Evolutionary conservation across 2,888 invertebrate species (phyloP).

Genomic region (Abrostola triplasia): DNA sequence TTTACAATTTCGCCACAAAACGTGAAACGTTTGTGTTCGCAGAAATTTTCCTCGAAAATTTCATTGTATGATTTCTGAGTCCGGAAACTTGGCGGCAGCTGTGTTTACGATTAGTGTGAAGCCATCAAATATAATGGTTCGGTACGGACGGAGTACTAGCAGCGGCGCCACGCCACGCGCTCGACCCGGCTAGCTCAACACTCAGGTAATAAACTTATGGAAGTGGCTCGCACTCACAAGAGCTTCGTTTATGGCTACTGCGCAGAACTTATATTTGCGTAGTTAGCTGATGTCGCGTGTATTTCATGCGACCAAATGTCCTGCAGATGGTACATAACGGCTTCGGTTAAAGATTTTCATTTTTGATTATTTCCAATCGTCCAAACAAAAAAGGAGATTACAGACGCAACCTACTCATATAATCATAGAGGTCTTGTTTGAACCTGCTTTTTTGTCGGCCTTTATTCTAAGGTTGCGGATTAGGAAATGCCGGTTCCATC

Average conservation of each 20-base stretch:
- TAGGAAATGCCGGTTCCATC: too few relatives aligned
- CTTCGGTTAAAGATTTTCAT: too few relatives aligned
- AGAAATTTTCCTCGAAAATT: constrained; percentile 21
- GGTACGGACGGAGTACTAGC: constrained; percentile 20
- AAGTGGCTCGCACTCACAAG: neutral
- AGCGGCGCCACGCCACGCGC: constrained; percentile 32
- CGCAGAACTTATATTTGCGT: neutral
- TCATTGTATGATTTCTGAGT: constrained; percentile 20
- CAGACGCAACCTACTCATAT: too few relatives aligned
- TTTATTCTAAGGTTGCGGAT: too few relatives aligned
- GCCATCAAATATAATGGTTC: constrained; percentile 43
- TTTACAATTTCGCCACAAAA: constrained; percentile 17
- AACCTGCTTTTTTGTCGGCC: too few relatives aligned
- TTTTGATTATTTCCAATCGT: too few relatives aligned
- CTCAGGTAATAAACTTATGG: constrained; percentile 19
- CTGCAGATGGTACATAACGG: too few relatives aligned
- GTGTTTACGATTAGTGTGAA: constrained; percentile 46
- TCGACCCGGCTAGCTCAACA: constrained; percentile 13
- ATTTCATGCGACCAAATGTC: neutral
- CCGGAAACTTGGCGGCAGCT: constrained; percentile 39
- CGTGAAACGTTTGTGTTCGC: constrained; percentile 12
- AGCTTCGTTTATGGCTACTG: constrained; percentile 2
- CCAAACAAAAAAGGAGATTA: too few relatives aligned
- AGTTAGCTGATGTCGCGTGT: neutral
- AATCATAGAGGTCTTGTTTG: too few relatives aligned